Conservation (phyloP, 2,797 vertebrate genomes). For the Tangara arthus region DNA sequence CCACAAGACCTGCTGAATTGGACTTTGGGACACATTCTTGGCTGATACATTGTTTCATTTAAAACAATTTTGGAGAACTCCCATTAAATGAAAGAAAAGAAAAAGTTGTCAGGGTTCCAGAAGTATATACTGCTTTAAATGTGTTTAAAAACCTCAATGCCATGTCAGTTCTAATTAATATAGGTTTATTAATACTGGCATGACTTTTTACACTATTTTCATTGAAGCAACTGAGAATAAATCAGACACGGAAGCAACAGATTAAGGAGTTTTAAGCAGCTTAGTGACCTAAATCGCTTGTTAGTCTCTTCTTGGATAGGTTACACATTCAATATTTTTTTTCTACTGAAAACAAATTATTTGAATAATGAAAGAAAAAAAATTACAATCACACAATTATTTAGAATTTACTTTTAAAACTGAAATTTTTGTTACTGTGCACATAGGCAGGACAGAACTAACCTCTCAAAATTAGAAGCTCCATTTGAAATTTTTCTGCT, state of each 20-base stretch:
- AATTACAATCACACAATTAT: not conserved
- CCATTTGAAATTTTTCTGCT: not conserved
- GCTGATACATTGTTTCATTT: slow-evolving; percentile 18
- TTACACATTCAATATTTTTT: not conserved
- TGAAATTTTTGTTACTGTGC: not conserved
- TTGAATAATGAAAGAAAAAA: not conserved
- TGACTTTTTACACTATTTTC: slow-evolving; percentile 30
- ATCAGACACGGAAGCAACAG: slow-evolving; percentile 21
- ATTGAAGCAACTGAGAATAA: slow-evolving; percentile 40
- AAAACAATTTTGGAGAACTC: slow-evolving; percentile 17
- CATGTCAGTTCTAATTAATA: slow-evolving; percentile 41
- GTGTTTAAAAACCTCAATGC: slow-evolving; percentile 15
- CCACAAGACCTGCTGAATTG: not conserved
- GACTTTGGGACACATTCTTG: slow-evolving; percentile 14
- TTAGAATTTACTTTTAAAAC: not conserved
- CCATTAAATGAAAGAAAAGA: slow-evolving; percentile 21
- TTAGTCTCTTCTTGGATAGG: not conserved
- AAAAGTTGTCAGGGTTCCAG: slow-evolving; percentile 15
- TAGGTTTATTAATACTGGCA: not conserved
- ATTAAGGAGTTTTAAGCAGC: slow-evolving; percentile 34
- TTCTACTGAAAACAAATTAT: not conserved
- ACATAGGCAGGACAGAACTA: not conserved
- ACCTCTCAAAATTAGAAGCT: not conserved
- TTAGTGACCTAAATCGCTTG: not conserved
- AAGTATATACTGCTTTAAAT: slow-evolving; percentile 8